Evolutionary conservation across 2,113 vertebrate species (phyloP), one percentile per base, ranked within the genome.

Genomic region (Scomber colias): DNA sequence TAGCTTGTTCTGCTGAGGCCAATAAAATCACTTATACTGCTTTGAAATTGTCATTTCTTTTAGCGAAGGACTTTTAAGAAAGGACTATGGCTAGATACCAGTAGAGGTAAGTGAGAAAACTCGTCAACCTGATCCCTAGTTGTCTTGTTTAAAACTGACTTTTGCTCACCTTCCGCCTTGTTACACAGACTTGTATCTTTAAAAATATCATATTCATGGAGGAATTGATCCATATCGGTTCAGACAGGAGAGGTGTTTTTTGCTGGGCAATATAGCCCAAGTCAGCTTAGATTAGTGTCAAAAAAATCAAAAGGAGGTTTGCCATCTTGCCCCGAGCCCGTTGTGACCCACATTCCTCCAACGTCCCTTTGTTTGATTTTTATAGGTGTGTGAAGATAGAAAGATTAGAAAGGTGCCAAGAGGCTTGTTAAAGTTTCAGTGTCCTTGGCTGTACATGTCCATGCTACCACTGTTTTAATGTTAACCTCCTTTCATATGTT

Each of bases 311-410:
- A 74, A 30, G 19, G 60, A 80, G 11, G 61, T 54, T 71, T 82
- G 63, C 53, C 76, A 64, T 16, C 19, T 61, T 5, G 59, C 87
- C 79, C 68, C 11, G 11, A 84, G 81, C 82, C 55, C 72, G 48
- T 44, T 9, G 12, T 79, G 90, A 89, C 87, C 89, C 83, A 89
- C 54, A 86, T 87, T 84, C 40, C 56, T 85, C 64, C 11, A 30
- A 65, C 79, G 16, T 67, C 7, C 27, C 24, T 75, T 77, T 70
- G 69, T 81, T 62, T 71, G 56, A 62, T 48, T 77, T 70, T 51
- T 48, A 45, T 57, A 73, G 68, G 45, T 83, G 59, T 82, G 70
- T 61, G 67, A 30, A 85, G 54, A 59, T 5, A 27, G 24, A 27
- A 27, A 27, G 24, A 57, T 71, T 68, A 75, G 3, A 56, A 70